Evolutionary conservation across 2,113 vertebrate species (phyloP), one percentile per base, ranked within the genome.

Genomic region (Dolichallabes microphthalmus): DNA sequence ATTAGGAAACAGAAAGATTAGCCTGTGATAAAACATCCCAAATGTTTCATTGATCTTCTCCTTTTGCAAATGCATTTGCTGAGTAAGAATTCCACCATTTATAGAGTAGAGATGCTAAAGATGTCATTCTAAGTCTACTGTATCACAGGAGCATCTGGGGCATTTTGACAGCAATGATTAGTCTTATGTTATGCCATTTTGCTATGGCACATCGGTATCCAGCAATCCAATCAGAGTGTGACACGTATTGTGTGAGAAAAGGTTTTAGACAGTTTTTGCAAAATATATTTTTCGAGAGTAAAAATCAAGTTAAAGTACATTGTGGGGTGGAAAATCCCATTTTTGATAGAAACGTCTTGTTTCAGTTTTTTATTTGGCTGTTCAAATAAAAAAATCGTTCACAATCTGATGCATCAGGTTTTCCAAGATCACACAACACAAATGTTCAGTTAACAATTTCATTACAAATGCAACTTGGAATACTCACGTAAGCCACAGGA

Each of bases 401-500:
- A 81, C 9, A 57, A 35, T 10, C 55, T 60, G 30, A 60, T 79
- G 4, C 55, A 79, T 12, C 7, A 55, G 71, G 14, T 75, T n/a
- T n/a, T n/a, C n/a, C n/a, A n/a, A n/a, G n/a, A n/a, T n/a, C n/a
- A n/a, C n/a, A n/a, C n/a, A n/a, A n/a, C n/a, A n/a, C n/a, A 77
- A 55, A 19, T 57, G 20, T 53, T n/a, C 19, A 35, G 11, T 1
- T 1, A 55, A 30, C 73, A 83, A 3, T 27, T 32, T 1, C 9
- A 61, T 66, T 11, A 82, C 9, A 35, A 69, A 27, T 53, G 66
- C 60, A 45, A 22, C 22, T 2, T 76, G 20, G 58, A 20, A 53
- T 88, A 91, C 97, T 97, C 92, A 98, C 98, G 0, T 87, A 93
- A 86, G 98, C 98, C 82, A 99, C 96, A 0, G 96, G 96, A 93